A percentile compares a stretch with the other conserved stretches of the same genome.
phyloP scores from a whole-genome alignment of 2,888 invertebrate species.

The Parapristionchus giblindavisi region DNA sequence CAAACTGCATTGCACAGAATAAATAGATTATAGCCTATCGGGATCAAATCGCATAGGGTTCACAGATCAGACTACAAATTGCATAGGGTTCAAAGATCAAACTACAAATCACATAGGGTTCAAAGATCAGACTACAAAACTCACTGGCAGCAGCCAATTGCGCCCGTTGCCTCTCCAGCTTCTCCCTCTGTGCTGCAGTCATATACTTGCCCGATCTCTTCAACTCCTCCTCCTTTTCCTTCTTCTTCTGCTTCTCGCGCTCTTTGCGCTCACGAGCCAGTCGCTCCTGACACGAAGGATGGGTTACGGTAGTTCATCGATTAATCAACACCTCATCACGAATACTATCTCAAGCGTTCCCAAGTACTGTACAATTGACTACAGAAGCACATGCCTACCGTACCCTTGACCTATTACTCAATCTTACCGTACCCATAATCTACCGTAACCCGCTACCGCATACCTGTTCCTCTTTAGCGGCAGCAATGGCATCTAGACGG shows the following conservation, averaged over 20 bases:
- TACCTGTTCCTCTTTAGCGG: conserved; percentile 55
- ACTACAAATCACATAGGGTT: too few relatives aligned
- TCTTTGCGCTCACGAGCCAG: conserved; percentile 75
- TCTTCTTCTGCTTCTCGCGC: conserved; percentile 81
- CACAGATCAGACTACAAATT: too few relatives aligned
- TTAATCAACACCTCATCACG: not conserved
- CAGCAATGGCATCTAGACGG: conserved; percentile 43
- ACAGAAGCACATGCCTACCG: not conserved
- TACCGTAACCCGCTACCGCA: conserved; percentile 40
- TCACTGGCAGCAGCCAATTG: conserved; percentile 48
- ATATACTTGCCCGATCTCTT: conserved; percentile 95
- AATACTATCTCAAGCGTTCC: not conserved
- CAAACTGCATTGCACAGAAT: too few relatives aligned
- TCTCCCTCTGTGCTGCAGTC: conserved; percentile 91
- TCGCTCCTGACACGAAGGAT: not conserved
- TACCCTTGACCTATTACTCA: not conserved
- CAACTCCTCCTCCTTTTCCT: conserved; percentile 85
- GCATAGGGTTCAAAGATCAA: too few relatives aligned
- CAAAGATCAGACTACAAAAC: conserved; percentile 43
- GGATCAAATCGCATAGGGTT: too few relatives aligned
- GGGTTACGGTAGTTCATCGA: not conserved
- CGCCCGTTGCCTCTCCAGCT: conserved; percentile 82
- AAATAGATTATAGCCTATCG: too few relatives aligned
- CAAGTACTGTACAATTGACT: not conserved
- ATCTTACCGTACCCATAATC: not conserved